Evolutionary conservation across 2,113 vertebrate genomes (phyloP), one percentile per base, ranked within the genome.

Genomic region (Gopherus flavomarginatus): DNA sequence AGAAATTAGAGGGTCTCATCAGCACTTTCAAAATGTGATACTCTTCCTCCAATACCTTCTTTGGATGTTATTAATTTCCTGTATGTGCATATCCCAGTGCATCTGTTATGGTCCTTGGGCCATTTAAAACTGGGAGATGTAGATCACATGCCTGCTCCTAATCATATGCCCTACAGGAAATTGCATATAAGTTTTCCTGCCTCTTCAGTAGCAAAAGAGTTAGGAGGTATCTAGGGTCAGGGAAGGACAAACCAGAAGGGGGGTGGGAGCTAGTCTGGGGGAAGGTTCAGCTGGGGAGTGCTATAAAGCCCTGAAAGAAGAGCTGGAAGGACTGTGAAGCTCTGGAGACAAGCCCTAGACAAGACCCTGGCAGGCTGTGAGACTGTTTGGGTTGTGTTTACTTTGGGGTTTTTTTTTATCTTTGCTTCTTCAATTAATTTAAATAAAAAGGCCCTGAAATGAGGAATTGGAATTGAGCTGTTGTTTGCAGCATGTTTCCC

Each of bases 371-470:
- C 3, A 57, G 56, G 82, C 87, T 94, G 8, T 85, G 56, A 92
- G 79, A 93, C 85, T 86, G 91, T 96, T 72, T 69, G 50, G 79
- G 90, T 95, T 96, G 69, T 95, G 95, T 96, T 96, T 21, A 11
- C 78, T 94, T 92, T 96, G 89, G 50, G 44, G 5, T 96, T 92
- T 85, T 29, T 93, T 88, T 85, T 31, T 56, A 92, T 95, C 89
- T 92, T 81, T 94, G 44, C 54, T 94, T 97, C 87, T 95, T 29
- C 90, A 94, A 95, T 95, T 75, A 81, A 93, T 95, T 96, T 93
- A 93, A 88, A 86, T 78, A 83, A 11, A 83, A 93, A 95, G 94
- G 94, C 56, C 62, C 92, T 92, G 87, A 90, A 95, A 52, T 75
- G 78, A 95, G 85, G 92, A 96, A 91, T 89, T 92, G 89, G 90